phyloP scores from a whole-genome alignment of 2,113 vertebrate species.

The Syngnathus typhle region DNA sequence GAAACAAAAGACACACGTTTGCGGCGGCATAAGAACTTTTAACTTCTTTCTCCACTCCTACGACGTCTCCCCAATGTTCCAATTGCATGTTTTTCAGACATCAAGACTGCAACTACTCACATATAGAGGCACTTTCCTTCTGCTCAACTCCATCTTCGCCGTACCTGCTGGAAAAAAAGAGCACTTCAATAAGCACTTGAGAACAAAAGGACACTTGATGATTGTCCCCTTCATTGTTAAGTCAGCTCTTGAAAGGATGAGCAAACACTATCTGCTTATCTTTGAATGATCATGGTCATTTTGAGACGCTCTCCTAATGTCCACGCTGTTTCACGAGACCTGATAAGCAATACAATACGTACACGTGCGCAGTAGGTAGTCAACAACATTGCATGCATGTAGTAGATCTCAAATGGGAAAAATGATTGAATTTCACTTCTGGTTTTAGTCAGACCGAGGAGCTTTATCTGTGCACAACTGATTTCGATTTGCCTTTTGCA shows the following conservation, averaged over 20 bases:
- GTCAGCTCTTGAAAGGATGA: conserved; percentile 42
- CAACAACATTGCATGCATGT: background rate
- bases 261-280: conserved; percentile 26
- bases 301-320: conserved; percentile 6
- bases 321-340: conserved; percentile 8
- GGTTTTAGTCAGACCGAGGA: conserved; percentile 20
- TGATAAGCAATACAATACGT: background rate
- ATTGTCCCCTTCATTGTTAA: conserved; percentile 15
- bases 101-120: conserved; percentile 41
- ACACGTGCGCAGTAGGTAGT: too few species aligned
- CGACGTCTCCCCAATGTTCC: too few species aligned
- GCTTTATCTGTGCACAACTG: background rate
- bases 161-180: conserved; percentile 25
- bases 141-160: conserved; percentile 63
- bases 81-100: conserved; percentile 13
- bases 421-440: conserved; percentile 30
- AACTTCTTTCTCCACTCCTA: too few species aligned
- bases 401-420: background rate
- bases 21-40: background rate
- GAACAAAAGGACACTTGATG: conserved; percentile 1
- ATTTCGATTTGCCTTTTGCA: background rate
- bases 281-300: conserved; percentile 57
- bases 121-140: conserved; percentile 66
- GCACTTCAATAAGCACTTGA: conserved; percentile 6
- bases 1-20: conserved; percentile 20